These are phyloP conservation scores for Falco naumanni DNA, from an alignment of 2,797 vertebrate genomes.

Conservation along the genomic window DNA sequence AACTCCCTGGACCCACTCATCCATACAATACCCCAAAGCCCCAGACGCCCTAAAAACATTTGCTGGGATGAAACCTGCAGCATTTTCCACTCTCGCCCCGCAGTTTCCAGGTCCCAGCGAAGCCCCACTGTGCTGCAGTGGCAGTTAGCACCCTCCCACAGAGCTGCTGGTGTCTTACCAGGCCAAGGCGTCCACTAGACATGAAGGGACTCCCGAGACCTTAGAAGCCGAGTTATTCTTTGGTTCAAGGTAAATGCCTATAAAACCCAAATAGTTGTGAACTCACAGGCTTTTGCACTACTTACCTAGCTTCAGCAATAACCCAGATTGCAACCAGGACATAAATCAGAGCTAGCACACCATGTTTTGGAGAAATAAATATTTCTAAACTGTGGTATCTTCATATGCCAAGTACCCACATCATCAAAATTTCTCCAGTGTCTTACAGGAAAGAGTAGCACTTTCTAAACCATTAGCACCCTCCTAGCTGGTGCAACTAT, in stretches of 20 bases:
- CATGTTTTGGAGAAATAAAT: background rate
- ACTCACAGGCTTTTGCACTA: background rate
- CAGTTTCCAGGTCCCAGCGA: background rate
- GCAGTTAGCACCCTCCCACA: background rate
- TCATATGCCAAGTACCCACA: background rate
- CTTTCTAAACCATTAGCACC: conserved; percentile 50
- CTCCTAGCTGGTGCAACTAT: background rate
- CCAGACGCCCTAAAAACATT: background rate
- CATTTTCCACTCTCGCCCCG: background rate
- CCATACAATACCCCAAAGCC: background rate
- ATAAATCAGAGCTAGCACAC: background rate
- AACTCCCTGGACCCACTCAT: background rate
- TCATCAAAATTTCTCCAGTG: background rate
- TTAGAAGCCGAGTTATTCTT: background rate
- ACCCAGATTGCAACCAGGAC: background rate
- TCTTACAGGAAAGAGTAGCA: conserved; percentile 19
- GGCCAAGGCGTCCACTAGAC: background rate
- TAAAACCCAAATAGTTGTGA: background rate
- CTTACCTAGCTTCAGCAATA: background rate
- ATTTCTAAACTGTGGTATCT: background rate
- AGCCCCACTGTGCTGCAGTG: background rate
- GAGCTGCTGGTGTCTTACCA: background rate
- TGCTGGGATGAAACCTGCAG: background rate
- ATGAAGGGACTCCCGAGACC: background rate
- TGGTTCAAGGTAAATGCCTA: background rate